Base-by-base conservation (phyloP, 2,888 invertebrate genomes). In the Tetropium fuscum region DNA sequence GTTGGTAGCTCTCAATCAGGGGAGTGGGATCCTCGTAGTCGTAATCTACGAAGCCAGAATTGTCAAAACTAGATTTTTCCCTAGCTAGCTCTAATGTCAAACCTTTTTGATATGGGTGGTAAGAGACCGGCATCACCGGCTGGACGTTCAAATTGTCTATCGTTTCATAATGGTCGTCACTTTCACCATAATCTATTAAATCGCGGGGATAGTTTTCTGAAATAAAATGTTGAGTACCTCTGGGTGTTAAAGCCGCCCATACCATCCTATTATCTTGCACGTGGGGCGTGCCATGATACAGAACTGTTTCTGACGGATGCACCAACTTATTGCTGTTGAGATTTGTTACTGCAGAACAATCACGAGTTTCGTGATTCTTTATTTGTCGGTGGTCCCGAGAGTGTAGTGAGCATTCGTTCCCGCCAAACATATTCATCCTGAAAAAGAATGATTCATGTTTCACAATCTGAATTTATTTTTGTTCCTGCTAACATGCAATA, bases 171-270 rank as follows among this genome's bases (percentile, higher is more conserved):
- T 90, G 90, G 61, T 89, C 88, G 75, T 90, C 79, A 40, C 71
- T 86, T 63, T 88, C 88, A 18, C 77, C 78, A 60, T 78, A 78
- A 61, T 78, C 77, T 41, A 80, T 76, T 34, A 80, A 64, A 71
- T 88, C 88, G 2, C 85, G 84, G 0, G 87, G 87, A 78, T 87
- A 87, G 18, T 85, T 87, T 76, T 88, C 87, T 0, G 89, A 87
- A 54, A 90, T 88, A 77, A 90, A 92, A 80, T 93, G 93, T 15
- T 91, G 85, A 0, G 93, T 93, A 8, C 92, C 93, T 48, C 92
- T 86, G 0, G 93, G 93, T 0, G 93, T 93, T 6, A 94, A 81
- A 0, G 94, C 92, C 0, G 94, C 94, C 94, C 94, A 94, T 40
- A 82, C 80, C 79, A 80, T 79, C 13, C 81, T 73, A 59, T 82